phyloP scores from a whole-genome alignment of 2,888 invertebrate genomes.

The Temnothorax ravouxi region DNA sequence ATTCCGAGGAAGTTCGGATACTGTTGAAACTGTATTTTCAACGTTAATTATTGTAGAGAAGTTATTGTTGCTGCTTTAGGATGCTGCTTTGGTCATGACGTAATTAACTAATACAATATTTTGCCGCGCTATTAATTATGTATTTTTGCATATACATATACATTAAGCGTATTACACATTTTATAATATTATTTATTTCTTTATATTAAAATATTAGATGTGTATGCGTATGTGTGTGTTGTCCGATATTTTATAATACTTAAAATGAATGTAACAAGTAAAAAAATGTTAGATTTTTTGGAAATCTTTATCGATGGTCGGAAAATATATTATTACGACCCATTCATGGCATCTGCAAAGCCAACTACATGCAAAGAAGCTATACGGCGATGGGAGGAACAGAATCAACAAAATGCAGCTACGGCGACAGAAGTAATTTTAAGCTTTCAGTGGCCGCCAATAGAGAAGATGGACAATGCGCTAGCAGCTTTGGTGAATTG shows the following conservation, averaged over 20 bases:
- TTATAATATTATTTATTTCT: background rate
- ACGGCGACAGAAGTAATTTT: constrained; percentile 93
- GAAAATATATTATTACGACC: background rate
- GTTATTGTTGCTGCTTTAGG: background rate
- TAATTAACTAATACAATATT: constrained; percentile 2
- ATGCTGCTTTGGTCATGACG: background rate
- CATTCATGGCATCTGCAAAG: constrained; percentile 86
- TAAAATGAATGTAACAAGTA: background rate
- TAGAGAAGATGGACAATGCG: constrained; percentile 97
- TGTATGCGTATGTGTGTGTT: background rate
- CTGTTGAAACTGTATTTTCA: background rate
- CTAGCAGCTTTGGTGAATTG: constrained; percentile 91
- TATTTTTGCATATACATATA: background rate
- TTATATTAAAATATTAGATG: background rate
- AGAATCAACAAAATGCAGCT: constrained; percentile 89
- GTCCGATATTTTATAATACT: background rate
- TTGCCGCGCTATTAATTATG: constrained; percentile 10
- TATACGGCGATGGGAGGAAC: constrained; percentile 94
- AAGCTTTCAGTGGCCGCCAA: constrained; percentile 96
- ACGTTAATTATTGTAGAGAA: background rate
- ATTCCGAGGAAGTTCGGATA: background rate
- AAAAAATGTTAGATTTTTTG: constrained; percentile 20
- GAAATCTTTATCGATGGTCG: background rate
- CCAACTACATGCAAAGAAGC: constrained; percentile 95
- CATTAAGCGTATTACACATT: background rate